These are phyloP conservation scores for Smittia sp. DNA, from an alignment of 2,888 invertebrate genomes.

Conservation along the genomic window DNA sequence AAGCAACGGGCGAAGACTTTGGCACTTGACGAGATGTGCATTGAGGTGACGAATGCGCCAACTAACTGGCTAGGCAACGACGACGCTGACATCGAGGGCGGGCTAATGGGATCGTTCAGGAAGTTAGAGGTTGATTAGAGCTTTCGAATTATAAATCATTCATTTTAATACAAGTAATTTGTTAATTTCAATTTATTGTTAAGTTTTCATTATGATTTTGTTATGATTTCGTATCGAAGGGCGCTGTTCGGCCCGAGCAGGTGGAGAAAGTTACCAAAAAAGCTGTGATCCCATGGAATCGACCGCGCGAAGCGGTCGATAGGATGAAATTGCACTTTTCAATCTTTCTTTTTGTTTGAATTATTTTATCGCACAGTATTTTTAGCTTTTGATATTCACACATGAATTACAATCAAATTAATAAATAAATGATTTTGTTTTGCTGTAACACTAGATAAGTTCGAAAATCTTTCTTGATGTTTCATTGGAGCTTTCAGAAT, in stretches of 20 bases:
- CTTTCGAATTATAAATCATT: not conserved
- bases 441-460: too few species aligned
- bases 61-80: slow-evolving; percentile 59
- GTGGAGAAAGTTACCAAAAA: slow-evolving; percentile 40
- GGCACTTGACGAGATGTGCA: slow-evolving; percentile 72
- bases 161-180: not conserved
- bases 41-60: slow-evolving; percentile 61
- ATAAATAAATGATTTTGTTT: too few species aligned
- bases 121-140: slow-evolving; percentile 78
- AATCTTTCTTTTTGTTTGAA: slow-evolving; percentile 4
- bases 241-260: not conserved
- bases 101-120: slow-evolving; percentile 78
- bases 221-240: not conserved
- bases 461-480: too few species aligned
- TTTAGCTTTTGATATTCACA: not conserved
- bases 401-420: too few species aligned
- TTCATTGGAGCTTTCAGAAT: too few species aligned
- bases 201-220: slow-evolving; percentile 12
- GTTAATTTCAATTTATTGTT: not conserved
- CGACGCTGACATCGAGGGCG: slow-evolving; percentile 67
- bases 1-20: slow-evolving; percentile 65
- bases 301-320: not conserved
- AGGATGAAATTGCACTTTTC: slow-evolving; percentile 21
- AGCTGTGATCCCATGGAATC: slow-evolving; percentile 34
- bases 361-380: not conserved